Percentiles rank a stretch among this genome's conserved stretches.
These are phyloP conservation scores for Herpailurus yagouaroundi DNA, from an alignment of 2,113 vertebrate species.

Conservation along the genomic window DNA sequence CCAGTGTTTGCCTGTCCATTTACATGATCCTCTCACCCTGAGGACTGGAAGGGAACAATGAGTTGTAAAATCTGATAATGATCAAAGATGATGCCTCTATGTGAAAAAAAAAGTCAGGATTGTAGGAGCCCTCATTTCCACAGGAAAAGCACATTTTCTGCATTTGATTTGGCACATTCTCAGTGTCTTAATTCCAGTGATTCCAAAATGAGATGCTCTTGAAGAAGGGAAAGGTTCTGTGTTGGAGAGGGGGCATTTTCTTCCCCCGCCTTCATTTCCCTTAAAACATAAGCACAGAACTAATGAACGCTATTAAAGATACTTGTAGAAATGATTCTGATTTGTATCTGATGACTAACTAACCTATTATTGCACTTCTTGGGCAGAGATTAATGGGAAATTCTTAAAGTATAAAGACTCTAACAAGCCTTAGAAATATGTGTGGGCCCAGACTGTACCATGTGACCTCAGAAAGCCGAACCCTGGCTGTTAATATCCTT, in stretches of 20 bases:
- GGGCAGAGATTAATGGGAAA: conserved; percentile 87
- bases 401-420: conserved; percentile 87
- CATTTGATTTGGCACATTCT: conserved; percentile 80
- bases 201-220: conserved; percentile 82
- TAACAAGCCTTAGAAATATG: conserved; percentile 86
- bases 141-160: conserved; percentile 60
- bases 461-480: conserved; percentile 78
- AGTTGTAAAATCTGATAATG: conserved; percentile 77
- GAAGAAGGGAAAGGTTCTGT: conserved; percentile 79
- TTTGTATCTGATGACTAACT: conserved; percentile 87
- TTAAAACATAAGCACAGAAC: conserved; percentile 81
- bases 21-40: conserved; percentile 45
- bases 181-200: conserved; percentile 82
- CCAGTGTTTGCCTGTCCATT: conserved; percentile 56
- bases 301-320: conserved; percentile 86
- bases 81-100: conserved; percentile 72
- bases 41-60: conserved; percentile 41
- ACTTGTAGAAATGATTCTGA: conserved; percentile 86
- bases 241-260: conserved; percentile 70
- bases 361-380: conserved; percentile 86
- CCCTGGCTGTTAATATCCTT: conserved; percentile 84
- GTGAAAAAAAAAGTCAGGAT: conserved; percentile 18
- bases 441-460: conserved; percentile 79
- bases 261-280: conserved; percentile 24
- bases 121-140: conserved; percentile 71